Evolutionary conservation across 2,113 vertebrate genomes (phyloP), one percentile per base, ranked within the genome.

Genomic region (Rattus norvegicus): DNA sequence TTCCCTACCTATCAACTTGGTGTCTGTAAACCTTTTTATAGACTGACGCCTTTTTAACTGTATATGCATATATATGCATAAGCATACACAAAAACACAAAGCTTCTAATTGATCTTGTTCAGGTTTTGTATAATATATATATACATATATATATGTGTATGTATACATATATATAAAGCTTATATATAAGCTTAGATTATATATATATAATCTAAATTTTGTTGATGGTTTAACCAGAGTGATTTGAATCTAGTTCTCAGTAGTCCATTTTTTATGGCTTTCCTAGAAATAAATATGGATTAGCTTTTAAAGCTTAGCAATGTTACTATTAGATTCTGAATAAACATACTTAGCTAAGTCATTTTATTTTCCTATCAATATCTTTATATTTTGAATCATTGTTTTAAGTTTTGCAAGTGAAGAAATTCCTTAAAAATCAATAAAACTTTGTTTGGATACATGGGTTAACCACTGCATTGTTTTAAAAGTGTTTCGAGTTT

Each of bases 371-470:
- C 12, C 91, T 77, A 17, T 19, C 59, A 36, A 39, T 20, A 67
- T 3, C 36, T 52, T 81, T 7, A 70, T 28, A 26, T 81, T 88
- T 93, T 91, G 92, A 5, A 30, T 79, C 79, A 92, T 61, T 3
- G 67, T 80, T 94, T 96, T 88, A 94, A 59, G 28, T 75, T 90
- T 90, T 61, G 14, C 69, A 95, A 67, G 56, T 30, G 20, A 95
- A 52, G 52, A 9, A 81, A n/a, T 13, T 95, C 14, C 39, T 88
- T 93, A 83, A 95, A 92, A 95, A 67, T 87, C 12, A 47, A 47
- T 10, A 77, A 30, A 49, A 49, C 7, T 73, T 88, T 69, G 33
- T 93, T 94, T 76, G 61, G 17, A 22, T 73, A 33, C 22, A 93
- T 0, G 65, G 36, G 81, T 75, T 79, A 95, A 77, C 12, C 9